These are phyloP conservation scores for Poecilus cupreus DNA, from an alignment of 2,888 invertebrate genomes.

Conservation along the genomic window DNA sequence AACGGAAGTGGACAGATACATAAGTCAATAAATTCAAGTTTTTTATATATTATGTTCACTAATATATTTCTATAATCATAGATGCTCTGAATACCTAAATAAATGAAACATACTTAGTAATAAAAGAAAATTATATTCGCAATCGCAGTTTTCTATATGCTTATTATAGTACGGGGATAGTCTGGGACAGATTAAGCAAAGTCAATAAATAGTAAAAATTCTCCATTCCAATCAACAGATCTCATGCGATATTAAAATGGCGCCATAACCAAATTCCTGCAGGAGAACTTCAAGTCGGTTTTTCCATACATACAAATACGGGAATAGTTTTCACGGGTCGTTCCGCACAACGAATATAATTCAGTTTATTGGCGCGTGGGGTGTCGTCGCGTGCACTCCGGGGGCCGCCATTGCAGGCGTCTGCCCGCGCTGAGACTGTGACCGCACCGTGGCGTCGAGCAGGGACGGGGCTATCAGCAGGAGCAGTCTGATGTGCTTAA, in stretches of 20 bases:
- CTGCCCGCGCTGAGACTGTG: slow-evolving; percentile 44
- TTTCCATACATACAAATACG: slow-evolving; percentile 52
- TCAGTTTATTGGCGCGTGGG: slow-evolving; percentile 70
- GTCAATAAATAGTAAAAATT: background rate
- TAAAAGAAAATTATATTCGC: too few species aligned
- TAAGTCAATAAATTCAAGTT: too few species aligned
- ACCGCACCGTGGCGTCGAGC: background rate
- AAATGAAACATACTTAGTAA: too few species aligned
- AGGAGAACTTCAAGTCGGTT: slow-evolving; percentile 21
- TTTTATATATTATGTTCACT: too few species aligned
- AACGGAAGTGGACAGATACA: too few species aligned
- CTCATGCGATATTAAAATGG: slow-evolving; percentile 25
- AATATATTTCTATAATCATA: too few species aligned
- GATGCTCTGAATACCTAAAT: too few species aligned
- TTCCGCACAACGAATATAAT: slow-evolving; percentile 69
- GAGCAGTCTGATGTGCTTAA: slow-evolving; percentile 26
- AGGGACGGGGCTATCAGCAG: background rate
- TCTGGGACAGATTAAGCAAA: background rate
- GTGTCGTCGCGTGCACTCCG: slow-evolving; percentile 65
- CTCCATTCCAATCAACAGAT: background rate
- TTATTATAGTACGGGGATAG: background rate
- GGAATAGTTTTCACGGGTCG: slow-evolving; percentile 68
- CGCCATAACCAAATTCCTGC: slow-evolving; percentile 36
- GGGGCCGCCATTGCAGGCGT: slow-evolving; percentile 53
- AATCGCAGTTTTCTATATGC: background rate